Conservation (phyloP, 2,113 vertebrate genomes). For the Rhynchopsitta pachyrhyncha region DNA sequence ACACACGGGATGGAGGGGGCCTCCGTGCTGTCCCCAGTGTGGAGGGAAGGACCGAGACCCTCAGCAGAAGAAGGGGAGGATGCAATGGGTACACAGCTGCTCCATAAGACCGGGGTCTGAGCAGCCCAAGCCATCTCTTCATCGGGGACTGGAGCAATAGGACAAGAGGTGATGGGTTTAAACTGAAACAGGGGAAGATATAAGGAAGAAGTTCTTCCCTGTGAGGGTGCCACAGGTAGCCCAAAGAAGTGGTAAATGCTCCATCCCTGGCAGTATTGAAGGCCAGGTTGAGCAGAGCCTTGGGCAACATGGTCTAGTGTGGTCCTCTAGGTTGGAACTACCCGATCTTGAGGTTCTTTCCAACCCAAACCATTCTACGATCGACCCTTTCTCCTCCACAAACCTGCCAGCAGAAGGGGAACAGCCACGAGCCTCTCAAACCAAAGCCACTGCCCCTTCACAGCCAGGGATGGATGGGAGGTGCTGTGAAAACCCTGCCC, state of each 20-base stretch:
- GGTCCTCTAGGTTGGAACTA: not conserved
- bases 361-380: not conserved
- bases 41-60: not conserved
- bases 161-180: not conserved
- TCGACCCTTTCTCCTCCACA: not conserved
- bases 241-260: not conserved
- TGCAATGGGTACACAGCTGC: accelerated
- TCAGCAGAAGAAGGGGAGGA: not conserved
- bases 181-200: not conserved
- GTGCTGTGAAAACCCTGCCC: not conserved
- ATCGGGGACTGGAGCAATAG: not conserved
- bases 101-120: not conserved
- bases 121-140: not conserved
- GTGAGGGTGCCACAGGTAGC: not conserved
- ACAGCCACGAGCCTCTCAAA: not conserved
- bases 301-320: not conserved
- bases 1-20: not conserved
- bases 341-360: not conserved
- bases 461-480: not conserved
- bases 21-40: accelerated
- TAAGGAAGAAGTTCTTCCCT: not conserved
- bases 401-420: not conserved
- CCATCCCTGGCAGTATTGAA: not conserved
- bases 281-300: not conserved
- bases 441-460: accelerated